phyloP scores from a whole-genome alignment of 2,888 invertebrate species.

The Hyposoter dolosus region DNA sequence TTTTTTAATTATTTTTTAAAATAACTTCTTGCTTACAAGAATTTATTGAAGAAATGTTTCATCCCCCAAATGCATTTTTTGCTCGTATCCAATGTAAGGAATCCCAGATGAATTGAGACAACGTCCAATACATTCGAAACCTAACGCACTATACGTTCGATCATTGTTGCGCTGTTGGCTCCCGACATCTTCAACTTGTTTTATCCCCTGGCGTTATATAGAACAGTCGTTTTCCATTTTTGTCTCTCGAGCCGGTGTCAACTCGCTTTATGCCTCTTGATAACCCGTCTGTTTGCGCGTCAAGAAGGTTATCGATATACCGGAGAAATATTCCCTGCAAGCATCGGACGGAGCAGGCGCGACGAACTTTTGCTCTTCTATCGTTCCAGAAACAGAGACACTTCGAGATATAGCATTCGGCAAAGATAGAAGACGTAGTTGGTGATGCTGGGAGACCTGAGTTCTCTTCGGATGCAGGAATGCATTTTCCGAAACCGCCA shows the following conservation, averaged over 20 bases:
- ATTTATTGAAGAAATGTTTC: too few relatives aligned
- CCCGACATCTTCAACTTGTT: background rate
- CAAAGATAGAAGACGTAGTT: constrained; percentile 35
- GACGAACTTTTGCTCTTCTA: constrained; percentile 54
- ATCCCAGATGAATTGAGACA: background rate
- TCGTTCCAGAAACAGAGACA: constrained; percentile 35
- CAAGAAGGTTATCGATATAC: constrained; percentile 63
- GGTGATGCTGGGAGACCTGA: constrained; percentile 45
- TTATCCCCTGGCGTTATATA: background rate
- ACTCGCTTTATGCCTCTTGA: background rate
- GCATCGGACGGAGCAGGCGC: constrained; percentile 43
- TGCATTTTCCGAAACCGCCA: constrained; percentile 26
- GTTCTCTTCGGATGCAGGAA: constrained; percentile 29
- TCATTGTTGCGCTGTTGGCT: background rate
- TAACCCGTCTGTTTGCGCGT: constrained; percentile 15
- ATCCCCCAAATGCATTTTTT: background rate
- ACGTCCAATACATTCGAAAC: background rate
- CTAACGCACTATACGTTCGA: background rate
- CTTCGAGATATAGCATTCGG: constrained; percentile 15
- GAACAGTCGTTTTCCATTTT: background rate
- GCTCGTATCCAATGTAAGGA: background rate
- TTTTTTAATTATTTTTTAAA: background rate
- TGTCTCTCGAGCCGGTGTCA: background rate
- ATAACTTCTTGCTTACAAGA: background rate
- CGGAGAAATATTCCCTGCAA: constrained; percentile 34